Conservation (phyloP, 2,797 vertebrate genomes). For the Aphelocoma californica region DNA sequence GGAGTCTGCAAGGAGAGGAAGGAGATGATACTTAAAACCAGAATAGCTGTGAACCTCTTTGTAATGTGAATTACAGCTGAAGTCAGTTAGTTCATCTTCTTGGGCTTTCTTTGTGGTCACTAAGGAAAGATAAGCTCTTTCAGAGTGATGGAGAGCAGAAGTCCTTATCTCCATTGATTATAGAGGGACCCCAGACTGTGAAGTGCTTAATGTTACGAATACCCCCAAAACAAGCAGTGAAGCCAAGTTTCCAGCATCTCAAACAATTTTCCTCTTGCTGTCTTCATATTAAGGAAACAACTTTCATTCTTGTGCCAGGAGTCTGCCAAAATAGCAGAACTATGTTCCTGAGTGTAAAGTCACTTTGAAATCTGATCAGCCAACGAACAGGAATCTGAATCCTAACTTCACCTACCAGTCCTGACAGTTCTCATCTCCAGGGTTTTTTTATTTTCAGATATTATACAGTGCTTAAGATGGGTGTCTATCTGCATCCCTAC, state of each 20-base stretch:
- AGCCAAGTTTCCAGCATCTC: neutral
- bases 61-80: neutral
- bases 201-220: neutral
- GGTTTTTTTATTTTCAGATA: neutral
- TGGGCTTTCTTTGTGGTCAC: neutral
- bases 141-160: conserved; percentile 13
- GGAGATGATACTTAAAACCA: neutral
- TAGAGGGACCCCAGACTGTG: neutral
- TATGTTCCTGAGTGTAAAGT: neutral
- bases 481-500: neutral
- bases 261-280: neutral
- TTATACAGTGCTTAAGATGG: neutral
- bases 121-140: conserved; percentile 17
- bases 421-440: neutral
- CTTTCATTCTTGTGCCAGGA: conserved; percentile 42
- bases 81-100: conserved; percentile 6
- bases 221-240: neutral
- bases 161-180: conserved; percentile 22
- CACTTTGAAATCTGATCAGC: neutral
- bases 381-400: neutral
- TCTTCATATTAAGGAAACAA: conserved; percentile 39
- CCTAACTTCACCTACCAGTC: neutral
- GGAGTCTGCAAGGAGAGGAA: neutral
- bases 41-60: conserved; percentile 14
- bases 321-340: conserved; percentile 38